Evolutionary conservation across 2,797 vertebrate species (phyloP), one percentile per base, ranked within the genome.

Genomic region (Atherinosoma microstoma): DNA sequence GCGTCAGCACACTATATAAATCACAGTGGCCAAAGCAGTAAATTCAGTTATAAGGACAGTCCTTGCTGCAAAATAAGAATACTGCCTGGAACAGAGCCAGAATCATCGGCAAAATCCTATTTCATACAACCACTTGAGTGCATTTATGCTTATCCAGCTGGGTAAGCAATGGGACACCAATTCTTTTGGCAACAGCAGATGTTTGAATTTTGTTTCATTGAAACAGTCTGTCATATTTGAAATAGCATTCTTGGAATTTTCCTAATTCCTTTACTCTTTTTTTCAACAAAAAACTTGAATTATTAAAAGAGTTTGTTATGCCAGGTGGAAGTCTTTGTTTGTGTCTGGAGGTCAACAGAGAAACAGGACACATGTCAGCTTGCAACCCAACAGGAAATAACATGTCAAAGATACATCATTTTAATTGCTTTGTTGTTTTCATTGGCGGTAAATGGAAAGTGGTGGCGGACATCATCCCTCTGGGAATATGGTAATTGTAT

Each of bases 1-100:
- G 84, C 80, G 80, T 91, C 90, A 91, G 90, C 87, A 86, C 73
- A 79, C 78, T 83, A 80, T 81, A 85, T 91, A 80, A 82, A 89
- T 89, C 89, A 79, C 77, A 30, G 66, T 63, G 73, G 70, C 73
- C 73, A 3, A 58, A 74, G 81, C 86, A 75, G 82, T 81, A 84
- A 91, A 91, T 89, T 89, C 88, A 85, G 78, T 90, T 93, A 83
- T 67, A 86, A 76, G 71, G 76, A 70, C 74, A 22, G 1, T 88
- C 76, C 88, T 80, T 73, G 67, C 76, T 73, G 58, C 72, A 71
- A 80, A 88, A 87, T 87, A 78, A 89, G 87, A 83, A 79, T 47
- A 82, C 58, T 32, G 34, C 64, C 59, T 88, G 87, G 87, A 85
- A 70, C 73, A 18, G 42, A 87, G 88, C 83, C 85, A 89, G 64